These are phyloP conservation scores for Acrocera orbiculus DNA, from an alignment of 2,888 invertebrate genomes.

Conservation along the genomic window DNA sequence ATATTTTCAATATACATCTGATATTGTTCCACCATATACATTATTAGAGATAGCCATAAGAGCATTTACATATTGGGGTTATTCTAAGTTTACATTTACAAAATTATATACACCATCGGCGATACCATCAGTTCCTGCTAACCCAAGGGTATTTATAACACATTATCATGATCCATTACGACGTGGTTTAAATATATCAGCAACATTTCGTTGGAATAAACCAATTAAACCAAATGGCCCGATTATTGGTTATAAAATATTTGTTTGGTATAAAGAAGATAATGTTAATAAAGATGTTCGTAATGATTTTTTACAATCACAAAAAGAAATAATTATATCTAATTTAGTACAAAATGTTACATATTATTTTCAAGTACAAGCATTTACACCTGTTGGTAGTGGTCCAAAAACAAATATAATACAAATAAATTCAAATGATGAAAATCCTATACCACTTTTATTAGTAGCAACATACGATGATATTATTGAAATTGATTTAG, in stretches of 20 bases:
- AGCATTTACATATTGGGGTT: conserved; percentile 73
- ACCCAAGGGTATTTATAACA: conserved; percentile 55
- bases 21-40: conserved; percentile 47
- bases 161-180: conserved; percentile 29
- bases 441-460: conserved; percentile 62
- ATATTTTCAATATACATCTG: conserved; percentile 34
- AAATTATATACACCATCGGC: conserved; percentile 62
- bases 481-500: conserved; percentile 58
- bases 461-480: conserved; percentile 55
- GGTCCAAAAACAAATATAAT: conserved; percentile 51
- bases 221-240: conserved; percentile 59
- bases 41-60: conserved; percentile 53
- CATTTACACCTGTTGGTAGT: conserved; percentile 59
- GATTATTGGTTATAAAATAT: conserved; percentile 44
- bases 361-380: conserved; percentile 57
- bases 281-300: conserved; percentile 35
- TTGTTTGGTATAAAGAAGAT: conserved; percentile 42
- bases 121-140: conserved; percentile 55
- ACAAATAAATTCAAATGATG: conserved; percentile 46
- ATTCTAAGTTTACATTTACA: conserved; percentile 43
- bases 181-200: conserved; percentile 30
- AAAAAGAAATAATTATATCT: conserved; percentile 34
- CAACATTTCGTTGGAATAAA: conserved; percentile 63
- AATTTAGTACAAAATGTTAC: conserved; percentile 41
- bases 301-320: conserved; percentile 22